Evolutionary conservation across 2,797 vertebrate species (phyloP).

Genomic region (Crax fasciolata): DNA sequence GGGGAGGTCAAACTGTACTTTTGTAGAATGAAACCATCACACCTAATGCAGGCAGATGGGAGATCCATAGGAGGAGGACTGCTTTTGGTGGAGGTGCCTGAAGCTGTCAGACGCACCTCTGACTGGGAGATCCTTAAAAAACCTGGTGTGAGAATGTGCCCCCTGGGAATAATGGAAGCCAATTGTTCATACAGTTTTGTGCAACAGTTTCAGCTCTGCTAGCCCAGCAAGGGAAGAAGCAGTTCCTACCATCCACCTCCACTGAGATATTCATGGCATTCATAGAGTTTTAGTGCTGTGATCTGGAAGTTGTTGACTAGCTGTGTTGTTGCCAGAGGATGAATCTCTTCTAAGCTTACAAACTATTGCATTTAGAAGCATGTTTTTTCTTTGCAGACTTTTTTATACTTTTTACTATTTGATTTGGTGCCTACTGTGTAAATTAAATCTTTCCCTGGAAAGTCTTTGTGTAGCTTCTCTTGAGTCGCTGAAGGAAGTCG

Average conservation of each 20-base stretch:
- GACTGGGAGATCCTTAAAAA: not conserved
- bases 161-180: not conserved
- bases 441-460: not conserved
- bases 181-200: not conserved
- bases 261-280: not conserved
- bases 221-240: not conserved
- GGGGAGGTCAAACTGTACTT: not conserved
- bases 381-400: not conserved
- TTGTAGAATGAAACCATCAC: not conserved
- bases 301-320: not conserved
- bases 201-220: not conserved
- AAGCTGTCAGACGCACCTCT: not conserved
- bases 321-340: not conserved
- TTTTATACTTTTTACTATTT: not conserved
- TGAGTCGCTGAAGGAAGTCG: not conserved
- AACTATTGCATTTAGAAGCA: not conserved
- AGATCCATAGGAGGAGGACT: rapidly evolving
- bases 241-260: not conserved
- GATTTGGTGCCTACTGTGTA: not conserved
- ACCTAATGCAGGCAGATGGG: not conserved
- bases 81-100: rapidly evolving
- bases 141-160: not conserved
- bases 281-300: not conserved
- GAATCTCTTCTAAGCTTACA: not conserved
- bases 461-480: not conserved